phyloP scores from a whole-genome alignment of 2,888 invertebrate species.

The Oeneis ivallda region DNA sequence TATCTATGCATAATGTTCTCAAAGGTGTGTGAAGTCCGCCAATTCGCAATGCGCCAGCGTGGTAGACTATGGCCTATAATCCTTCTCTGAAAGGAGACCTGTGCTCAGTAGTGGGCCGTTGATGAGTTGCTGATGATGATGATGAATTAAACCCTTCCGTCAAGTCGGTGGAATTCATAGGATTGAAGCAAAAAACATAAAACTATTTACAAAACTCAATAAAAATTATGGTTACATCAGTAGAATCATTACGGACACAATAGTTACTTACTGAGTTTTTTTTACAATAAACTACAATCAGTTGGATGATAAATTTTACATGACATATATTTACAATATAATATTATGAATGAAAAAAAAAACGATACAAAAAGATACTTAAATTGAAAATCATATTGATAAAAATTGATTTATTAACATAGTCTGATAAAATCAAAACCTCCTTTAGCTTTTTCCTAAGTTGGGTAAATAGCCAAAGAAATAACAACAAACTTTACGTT shows the following conservation, averaged over 20 bases:
- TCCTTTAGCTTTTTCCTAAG: not conserved
- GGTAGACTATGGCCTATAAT: too few relatives aligned
- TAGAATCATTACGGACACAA: not conserved
- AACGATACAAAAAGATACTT: not conserved
- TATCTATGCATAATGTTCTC: too few relatives aligned
- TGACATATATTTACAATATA: not conserved
- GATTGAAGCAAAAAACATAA: not conserved
- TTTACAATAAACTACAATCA: not conserved
- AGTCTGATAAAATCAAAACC: too few relatives aligned
- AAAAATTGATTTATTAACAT: too few relatives aligned
- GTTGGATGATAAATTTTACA: not conserved
- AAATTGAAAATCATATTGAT: too few relatives aligned
- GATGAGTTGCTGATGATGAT: too few relatives aligned
- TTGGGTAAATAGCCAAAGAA: not conserved
- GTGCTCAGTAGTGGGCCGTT: too few relatives aligned
- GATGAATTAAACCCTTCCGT: not conserved
- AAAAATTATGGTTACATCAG: not conserved
- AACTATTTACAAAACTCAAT: conserved; percentile 1
- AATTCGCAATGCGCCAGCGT: too few relatives aligned
- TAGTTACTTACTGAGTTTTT: not conserved
- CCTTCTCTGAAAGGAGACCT: too few relatives aligned
- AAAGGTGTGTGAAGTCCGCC: too few relatives aligned
- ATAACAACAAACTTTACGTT: not conserved
- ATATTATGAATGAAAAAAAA: not conserved
- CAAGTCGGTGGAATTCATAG: not conserved